Percentiles rank a stretch among this genome's conserved stretches.
Evolutionary conservation across 2,888 invertebrate genomes (phyloP).

Genomic region (Drosophila anomelani): DNA sequence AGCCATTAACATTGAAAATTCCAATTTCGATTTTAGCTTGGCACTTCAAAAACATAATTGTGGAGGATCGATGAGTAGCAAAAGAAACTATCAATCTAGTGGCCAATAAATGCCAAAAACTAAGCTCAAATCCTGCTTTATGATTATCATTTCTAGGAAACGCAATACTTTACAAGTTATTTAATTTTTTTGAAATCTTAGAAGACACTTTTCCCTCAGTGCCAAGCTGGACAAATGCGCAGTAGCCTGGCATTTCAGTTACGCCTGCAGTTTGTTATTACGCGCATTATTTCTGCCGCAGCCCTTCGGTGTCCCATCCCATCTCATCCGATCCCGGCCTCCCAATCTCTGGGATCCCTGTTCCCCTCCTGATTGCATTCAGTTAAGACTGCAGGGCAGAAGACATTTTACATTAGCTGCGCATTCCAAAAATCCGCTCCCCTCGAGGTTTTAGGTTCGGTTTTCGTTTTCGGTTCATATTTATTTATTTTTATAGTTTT

Average conservation of each 20-base stretch:
- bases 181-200: background rate
- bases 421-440: constrained; percentile 67
- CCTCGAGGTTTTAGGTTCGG: constrained; percentile 47
- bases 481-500: constrained; percentile 45
- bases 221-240: constrained; percentile 68
- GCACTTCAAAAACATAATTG: constrained; percentile 8
- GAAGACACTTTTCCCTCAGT: constrained; percentile 7
- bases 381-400: constrained; percentile 64
- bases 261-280: constrained; percentile 79
- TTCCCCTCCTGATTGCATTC: constrained; percentile 66
- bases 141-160: background rate
- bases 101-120: background rate
- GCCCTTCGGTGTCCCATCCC: constrained; percentile 57
- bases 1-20: background rate
- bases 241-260: constrained; percentile 79
- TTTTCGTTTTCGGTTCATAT: constrained; percentile 40
- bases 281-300: constrained; percentile 71
- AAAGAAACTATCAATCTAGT: background rate
- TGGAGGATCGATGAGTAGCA: background rate
- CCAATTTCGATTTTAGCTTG: background rate
- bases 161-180: background rate
- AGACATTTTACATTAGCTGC: constrained; percentile 72
- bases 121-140: too few species aligned
- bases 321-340: constrained; percentile 4
- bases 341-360: constrained; percentile 13